These are phyloP conservation scores for Heliconius melpomene DNA, from an alignment of 1,140 invertebrate genomes.

Conservation along the genomic window DNA sequence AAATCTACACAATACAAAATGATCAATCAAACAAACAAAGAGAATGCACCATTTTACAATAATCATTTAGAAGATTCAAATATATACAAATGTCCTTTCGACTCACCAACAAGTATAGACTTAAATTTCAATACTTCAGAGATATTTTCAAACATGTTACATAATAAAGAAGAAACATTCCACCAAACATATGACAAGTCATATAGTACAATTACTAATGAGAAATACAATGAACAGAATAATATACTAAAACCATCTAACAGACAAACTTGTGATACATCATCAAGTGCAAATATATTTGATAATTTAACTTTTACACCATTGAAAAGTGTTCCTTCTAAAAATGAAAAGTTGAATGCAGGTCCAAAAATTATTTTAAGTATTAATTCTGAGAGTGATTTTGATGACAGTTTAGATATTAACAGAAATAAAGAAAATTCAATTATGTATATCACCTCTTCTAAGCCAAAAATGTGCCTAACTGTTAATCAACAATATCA, in stretches of 20 bases:
- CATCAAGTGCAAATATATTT: conserved; percentile 59
- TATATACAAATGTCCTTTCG: conserved; percentile 65
- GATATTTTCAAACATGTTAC: conserved; percentile 62
- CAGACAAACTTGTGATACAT: conserved; percentile 50
- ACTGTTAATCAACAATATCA: conserved; percentile 52
- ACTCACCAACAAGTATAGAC: conserved; percentile 57
- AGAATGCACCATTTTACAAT: conserved; percentile 50
- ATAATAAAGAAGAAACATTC: conserved; percentile 46
- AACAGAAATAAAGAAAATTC: conserved; percentile 70
- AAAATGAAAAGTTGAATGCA: conserved; percentile 61
- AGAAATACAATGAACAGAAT: conserved; percentile 40
- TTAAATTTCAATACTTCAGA: conserved; percentile 69
- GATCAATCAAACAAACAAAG: conserved; percentile 51
- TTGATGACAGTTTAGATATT: conserved; percentile 64
- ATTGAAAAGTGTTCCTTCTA: conserved; percentile 53
- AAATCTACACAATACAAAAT: conserved; percentile 58
- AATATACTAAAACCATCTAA: conserved; percentile 71
- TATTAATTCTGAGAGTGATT: conserved; percentile 66
- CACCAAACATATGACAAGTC: conserved; percentile 67
- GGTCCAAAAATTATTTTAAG: conserved; percentile 68
- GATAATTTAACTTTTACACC: conserved; percentile 74
- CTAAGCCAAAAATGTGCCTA: conserved; percentile 62
- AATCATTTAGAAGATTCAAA: conserved; percentile 51
- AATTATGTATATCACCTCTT: conserved; percentile 59
- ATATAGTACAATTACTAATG: conserved; percentile 29